phyloP scores from a whole-genome alignment of 2,888 invertebrate species.

The Eretmocerus hayati region DNA sequence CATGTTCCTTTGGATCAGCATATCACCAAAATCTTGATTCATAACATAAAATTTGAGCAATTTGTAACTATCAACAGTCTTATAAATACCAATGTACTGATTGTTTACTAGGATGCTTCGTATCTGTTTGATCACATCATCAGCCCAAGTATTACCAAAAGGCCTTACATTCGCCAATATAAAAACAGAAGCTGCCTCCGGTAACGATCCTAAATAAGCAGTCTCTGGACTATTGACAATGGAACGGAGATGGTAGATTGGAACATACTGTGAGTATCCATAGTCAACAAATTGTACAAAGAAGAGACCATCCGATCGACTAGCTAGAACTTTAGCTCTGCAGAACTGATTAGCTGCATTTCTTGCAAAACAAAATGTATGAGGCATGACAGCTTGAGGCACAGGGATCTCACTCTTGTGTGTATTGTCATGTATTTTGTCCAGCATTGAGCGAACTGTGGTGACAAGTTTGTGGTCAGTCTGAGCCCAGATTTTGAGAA shows the following conservation, averaged over 20 bases:
- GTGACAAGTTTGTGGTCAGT: slow-evolving; percentile 56
- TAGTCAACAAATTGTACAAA: slow-evolving; percentile 65
- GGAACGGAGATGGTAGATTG: slow-evolving; percentile 54
- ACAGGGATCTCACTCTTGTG: background rate
- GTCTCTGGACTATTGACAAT: slow-evolving; percentile 52
- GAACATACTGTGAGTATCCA: slow-evolving; percentile 59
- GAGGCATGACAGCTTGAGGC: background rate
- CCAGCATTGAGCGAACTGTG: slow-evolving; percentile 1
- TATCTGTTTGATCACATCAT: slow-evolving; percentile 45
- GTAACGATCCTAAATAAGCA: slow-evolving; percentile 42
- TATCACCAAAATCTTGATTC: slow-evolving; percentile 25
- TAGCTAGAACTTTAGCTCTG: slow-evolving; percentile 55
- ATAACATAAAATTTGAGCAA: slow-evolving; percentile 9
- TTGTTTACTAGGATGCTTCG: slow-evolving; percentile 8
- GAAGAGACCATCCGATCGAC: slow-evolving; percentile 51
- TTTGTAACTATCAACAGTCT: slow-evolving; percentile 7
- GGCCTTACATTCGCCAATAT: slow-evolving; percentile 55
- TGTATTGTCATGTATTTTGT: slow-evolving; percentile 6
- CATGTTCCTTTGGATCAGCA: slow-evolving; percentile 25
- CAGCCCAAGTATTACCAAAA: slow-evolving; percentile 52
- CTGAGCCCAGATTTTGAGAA: slow-evolving; percentile 68
- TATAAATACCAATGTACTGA: slow-evolving; percentile 9
- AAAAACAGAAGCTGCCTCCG: slow-evolving; percentile 57
- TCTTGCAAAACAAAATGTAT: slow-evolving; percentile 2
- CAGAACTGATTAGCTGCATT: slow-evolving; percentile 60